Conservation (phyloP, 2,888 invertebrate genomes). For the Noctua janthina region DNA sequence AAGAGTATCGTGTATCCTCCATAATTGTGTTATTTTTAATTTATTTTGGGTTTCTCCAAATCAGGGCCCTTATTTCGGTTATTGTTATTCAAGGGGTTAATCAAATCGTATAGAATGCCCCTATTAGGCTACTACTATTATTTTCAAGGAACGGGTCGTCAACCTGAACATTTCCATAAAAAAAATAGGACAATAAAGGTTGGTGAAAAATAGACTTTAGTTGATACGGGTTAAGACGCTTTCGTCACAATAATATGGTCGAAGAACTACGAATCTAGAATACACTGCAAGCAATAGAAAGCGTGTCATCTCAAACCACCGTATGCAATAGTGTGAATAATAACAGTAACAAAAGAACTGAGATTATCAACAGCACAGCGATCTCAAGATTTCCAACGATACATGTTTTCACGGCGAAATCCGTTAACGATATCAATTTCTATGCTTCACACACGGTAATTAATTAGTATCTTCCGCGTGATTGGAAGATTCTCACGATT, state of each 20-base stretch:
- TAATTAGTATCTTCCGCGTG: slow-evolving; percentile 73
- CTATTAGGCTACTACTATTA: slow-evolving; percentile 38
- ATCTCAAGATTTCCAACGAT: slow-evolving; percentile 71
- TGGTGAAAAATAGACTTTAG: background rate
- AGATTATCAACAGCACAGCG: slow-evolving; percentile 54
- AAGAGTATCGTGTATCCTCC: slow-evolving; percentile 72
- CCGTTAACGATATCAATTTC: slow-evolving; percentile 76
- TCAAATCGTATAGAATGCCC: slow-evolving; percentile 58
- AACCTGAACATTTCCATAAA: background rate
- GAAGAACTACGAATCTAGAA: slow-evolving; percentile 32
- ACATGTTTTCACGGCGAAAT: slow-evolving; percentile 71
- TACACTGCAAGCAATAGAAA: slow-evolving; percentile 48
- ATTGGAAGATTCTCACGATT: slow-evolving; percentile 78
- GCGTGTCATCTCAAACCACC: slow-evolving; percentile 53
- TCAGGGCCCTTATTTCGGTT: slow-evolving; percentile 69
- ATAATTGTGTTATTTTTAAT: slow-evolving; percentile 82
- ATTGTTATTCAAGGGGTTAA: slow-evolving; percentile 72
- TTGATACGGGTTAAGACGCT: background rate
- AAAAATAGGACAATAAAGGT: slow-evolving; percentile 5
- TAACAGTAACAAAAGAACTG: slow-evolving; percentile 64
- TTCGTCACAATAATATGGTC: background rate
- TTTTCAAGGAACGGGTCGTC: slow-evolving; percentile 14
- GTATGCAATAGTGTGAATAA: slow-evolving; percentile 56
- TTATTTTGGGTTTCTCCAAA: slow-evolving; percentile 83
- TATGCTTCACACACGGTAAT: slow-evolving; percentile 80